Conservation (phyloP, 2,797 vertebrate species). For the Eulemur mongoz region DNA sequence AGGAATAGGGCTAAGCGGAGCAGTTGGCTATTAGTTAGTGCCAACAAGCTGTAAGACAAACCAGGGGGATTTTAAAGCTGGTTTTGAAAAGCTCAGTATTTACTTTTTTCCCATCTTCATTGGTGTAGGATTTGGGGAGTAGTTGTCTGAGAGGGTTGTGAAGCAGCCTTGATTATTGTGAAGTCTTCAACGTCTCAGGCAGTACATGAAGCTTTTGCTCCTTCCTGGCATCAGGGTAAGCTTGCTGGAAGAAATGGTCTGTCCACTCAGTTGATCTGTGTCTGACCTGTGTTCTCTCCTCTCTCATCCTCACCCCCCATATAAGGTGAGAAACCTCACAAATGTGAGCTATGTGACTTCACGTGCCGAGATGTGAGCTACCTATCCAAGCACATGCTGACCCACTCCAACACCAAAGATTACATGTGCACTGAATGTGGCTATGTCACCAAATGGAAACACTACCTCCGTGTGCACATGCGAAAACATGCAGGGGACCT, state of each 20-base stretch:
- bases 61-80: not conserved
- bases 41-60: not conserved
- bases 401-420: slow-evolving; percentile 94
- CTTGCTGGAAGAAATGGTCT: not conserved
- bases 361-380: slow-evolving; percentile 97
- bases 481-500: slow-evolving; percentile 97
- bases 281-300: slow-evolving; percentile 48
- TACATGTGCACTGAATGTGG: slow-evolving; percentile 99
- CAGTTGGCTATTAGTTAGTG: not conserved
- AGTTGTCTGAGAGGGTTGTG: not conserved
- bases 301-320: not conserved
- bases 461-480: slow-evolving; percentile 98
- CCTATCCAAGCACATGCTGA: slow-evolving; percentile 98
- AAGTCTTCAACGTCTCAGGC: not conserved
- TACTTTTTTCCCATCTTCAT: not conserved
- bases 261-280: not conserved
- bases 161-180: not conserved
- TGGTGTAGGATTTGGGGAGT: not conserved
- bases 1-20: not conserved
- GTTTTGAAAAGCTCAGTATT: slow-evolving; percentile 1
- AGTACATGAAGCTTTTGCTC: not conserved
- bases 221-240: not conserved
- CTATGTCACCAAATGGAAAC: slow-evolving; percentile 99
- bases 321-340: slow-evolving; percentile 96
- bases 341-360: slow-evolving; percentile 95